A percentile compares a stretch with the other conserved stretches of the same genome.
Conservation (phyloP, 2,888 invertebrate species). For the Cylindroiulus punctatus region DNA sequence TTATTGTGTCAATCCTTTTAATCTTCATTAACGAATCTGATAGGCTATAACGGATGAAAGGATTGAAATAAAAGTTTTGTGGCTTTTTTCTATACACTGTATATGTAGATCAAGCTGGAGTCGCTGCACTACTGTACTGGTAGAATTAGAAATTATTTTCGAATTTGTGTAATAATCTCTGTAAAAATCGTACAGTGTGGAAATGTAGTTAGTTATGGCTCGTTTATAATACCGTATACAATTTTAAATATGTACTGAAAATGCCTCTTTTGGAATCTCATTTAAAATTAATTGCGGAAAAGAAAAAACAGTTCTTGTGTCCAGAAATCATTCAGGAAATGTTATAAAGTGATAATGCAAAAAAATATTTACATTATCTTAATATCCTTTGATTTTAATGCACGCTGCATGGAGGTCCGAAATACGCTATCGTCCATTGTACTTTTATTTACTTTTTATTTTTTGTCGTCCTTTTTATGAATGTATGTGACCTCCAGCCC, state of each 20-base stretch:
- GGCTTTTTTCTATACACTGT: too few relatives aligned
- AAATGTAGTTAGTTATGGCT: neutral
- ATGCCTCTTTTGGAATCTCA: neutral
- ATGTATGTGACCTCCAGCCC: constrained; percentile 28
- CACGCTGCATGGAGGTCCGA: neutral
- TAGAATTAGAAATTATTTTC: too few relatives aligned
- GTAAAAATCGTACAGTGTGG: too few relatives aligned
- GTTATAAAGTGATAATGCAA: neutral
- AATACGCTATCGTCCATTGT: neutral
- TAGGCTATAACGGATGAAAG: too few relatives aligned
- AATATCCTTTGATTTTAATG: constrained; percentile 23
- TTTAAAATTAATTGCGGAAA: neutral
- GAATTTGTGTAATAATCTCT: too few relatives aligned
- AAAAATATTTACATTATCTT: neutral
- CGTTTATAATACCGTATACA: neutral
- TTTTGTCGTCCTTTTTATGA: constrained; percentile 8
- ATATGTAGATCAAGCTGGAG: too few relatives aligned
- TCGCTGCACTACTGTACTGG: too few relatives aligned
- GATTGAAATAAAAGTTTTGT: too few relatives aligned
- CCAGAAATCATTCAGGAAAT: neutral
- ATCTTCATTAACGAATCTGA: too few relatives aligned
- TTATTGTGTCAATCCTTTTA: too few relatives aligned
- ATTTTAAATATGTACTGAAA: neutral
- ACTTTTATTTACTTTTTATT: constrained; percentile 21
- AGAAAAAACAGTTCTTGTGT: neutral